Percentiles rank a stretch among this genome's conserved stretches.
phyloP scores from a whole-genome alignment of 2,113 vertebrate genomes.

The Gnathonemus echidnorhynchus region DNA sequence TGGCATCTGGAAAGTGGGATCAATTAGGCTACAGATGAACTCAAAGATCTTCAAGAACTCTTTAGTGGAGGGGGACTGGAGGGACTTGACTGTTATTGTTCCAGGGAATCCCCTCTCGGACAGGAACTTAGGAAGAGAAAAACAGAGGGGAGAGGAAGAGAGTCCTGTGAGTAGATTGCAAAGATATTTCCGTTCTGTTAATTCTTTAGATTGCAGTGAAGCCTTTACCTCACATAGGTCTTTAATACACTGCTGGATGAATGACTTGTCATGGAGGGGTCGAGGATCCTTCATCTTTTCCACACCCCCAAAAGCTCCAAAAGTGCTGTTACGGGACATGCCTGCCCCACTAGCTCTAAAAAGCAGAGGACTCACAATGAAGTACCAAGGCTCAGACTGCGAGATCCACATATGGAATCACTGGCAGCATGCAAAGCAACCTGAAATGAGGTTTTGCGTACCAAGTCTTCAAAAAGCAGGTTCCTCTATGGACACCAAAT shows the following conservation, averaged over 20 bases:
- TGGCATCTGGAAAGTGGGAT: constrained; percentile 77
- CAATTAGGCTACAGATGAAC: constrained; percentile 79
- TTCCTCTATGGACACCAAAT: not conserved
- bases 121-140: constrained; percentile 66
- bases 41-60: constrained; percentile 91
- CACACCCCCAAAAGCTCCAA: constrained; percentile 70
- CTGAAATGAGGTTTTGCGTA: not conserved
- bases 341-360: constrained; percentile 66
- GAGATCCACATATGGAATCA: not conserved
- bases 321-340: constrained; percentile 69
- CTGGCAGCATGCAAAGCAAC: not conserved
- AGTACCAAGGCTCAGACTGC: not conserved
- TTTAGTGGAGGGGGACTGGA: constrained; percentile 88
- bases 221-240: constrained; percentile 80
- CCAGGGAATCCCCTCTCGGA: constrained; percentile 71
- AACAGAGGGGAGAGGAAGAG: not conserved
- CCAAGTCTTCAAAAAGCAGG: not conserved
- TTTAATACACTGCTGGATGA: constrained; percentile 85
- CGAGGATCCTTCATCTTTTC: constrained; percentile 92
- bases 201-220: not conserved
- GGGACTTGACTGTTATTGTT: constrained; percentile 72
- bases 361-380: not conserved
- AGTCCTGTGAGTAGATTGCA: not conserved
- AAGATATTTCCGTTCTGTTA: not conserved
- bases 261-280: constrained; percentile 88